These are phyloP conservation scores for Acrobasis consociella DNA, from an alignment of 2,888 invertebrate species.

Conservation along the genomic window DNA sequence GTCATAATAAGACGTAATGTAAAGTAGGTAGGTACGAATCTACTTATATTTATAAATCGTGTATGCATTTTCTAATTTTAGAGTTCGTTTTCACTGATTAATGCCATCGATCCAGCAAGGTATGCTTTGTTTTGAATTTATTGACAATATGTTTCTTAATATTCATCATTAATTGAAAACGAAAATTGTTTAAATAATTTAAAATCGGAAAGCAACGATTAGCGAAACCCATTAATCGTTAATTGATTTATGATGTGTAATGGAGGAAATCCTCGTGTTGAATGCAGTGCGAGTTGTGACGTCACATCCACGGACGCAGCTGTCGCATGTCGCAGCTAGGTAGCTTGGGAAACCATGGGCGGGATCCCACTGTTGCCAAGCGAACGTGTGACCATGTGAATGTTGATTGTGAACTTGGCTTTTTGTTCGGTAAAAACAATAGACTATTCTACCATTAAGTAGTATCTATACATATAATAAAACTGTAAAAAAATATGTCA, in stretches of 20 bases:
- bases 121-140: too few species aligned
- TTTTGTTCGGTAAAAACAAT: slow-evolving; percentile 23
- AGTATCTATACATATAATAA: too few species aligned
- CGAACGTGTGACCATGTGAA: slow-evolving; percentile 25
- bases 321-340: slow-evolving; percentile 33
- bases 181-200: not conserved
- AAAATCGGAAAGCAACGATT: slow-evolving; percentile 8
- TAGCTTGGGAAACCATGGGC: slow-evolving; percentile 22
- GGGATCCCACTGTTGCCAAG: slow-evolving; percentile 14
- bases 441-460: slow-evolving; percentile 30
- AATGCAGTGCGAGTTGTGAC: slow-evolving; percentile 26
- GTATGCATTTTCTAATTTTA: too few species aligned
- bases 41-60: too few species aligned
- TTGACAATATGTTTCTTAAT: too few species aligned
- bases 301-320: slow-evolving; percentile 40
- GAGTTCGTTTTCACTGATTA: too few species aligned
- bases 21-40: too few species aligned
- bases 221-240: slow-evolving; percentile 7
- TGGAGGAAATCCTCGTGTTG: slow-evolving; percentile 18
- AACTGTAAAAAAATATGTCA: too few species aligned
- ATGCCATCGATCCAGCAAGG: too few species aligned
- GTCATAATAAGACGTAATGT: too few species aligned
- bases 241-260: slow-evolving; percentile 15
- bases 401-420: slow-evolving; percentile 26
- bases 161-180: too few species aligned